A percentile compares a stretch with the other conserved stretches of the same genome.
phyloP scores from a whole-genome alignment of 2,797 vertebrate genomes.

The Catharus ustulatus region DNA sequence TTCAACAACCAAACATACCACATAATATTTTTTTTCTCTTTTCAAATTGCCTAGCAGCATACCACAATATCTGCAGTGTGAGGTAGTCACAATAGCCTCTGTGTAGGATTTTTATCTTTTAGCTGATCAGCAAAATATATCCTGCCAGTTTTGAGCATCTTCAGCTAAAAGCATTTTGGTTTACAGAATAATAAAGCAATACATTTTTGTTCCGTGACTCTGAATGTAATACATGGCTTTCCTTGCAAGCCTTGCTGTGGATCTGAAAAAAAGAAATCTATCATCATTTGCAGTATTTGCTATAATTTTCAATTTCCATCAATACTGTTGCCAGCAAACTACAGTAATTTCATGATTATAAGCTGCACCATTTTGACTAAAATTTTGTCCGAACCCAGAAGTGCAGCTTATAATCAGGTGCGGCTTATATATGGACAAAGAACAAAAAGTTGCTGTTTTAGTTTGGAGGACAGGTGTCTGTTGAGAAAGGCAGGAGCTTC shows the following conservation, averaged over 20 bases:
- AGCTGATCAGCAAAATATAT: background rate
- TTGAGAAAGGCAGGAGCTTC: no score
- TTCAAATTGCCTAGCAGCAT: background rate
- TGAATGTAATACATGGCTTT: slow-evolving; percentile 13
- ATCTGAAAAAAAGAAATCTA: background rate
- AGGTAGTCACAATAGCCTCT: background rate
- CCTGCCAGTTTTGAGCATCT: background rate
- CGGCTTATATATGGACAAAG: no score
- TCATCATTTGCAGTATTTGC: slow-evolving; percentile 7
- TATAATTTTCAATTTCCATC: background rate
- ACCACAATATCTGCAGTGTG: background rate
- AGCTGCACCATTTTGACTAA: no score
- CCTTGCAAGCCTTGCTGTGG: background rate
- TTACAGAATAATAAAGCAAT: background rate
- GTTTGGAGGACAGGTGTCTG: no score
- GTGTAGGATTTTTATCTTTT: background rate
- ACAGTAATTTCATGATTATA: background rate
- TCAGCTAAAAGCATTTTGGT: slow-evolving; percentile 14
- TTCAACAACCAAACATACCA: background rate
- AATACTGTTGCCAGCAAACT: background rate
- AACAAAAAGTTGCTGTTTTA: no score
- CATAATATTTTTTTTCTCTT: background rate
- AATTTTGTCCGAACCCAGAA: no score
- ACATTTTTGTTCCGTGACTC: background rate
- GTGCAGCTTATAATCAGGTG: no score